Base-by-base conservation (phyloP, 1,140 invertebrate genomes). In the Ips typographus region DNA sequence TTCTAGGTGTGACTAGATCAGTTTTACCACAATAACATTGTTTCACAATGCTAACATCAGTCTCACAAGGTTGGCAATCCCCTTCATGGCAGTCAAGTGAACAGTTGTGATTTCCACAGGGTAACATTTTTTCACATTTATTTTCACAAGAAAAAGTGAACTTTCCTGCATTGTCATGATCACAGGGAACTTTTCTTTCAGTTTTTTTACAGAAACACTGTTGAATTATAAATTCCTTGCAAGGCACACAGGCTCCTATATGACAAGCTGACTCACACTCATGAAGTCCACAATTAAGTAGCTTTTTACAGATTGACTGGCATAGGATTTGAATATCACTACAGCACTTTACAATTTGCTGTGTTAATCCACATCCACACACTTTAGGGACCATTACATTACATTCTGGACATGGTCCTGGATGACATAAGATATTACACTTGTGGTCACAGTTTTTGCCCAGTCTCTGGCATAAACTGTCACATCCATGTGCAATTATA, bases 371-470 rank as follows among this genome's bases (percentile, higher is more conserved):
- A 76, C 93, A 95, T 2, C 88, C 90, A 76, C 93, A 95, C 68
- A 85, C 78, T 53, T 88, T 87, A 40, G 73, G 76, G 56, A 88
- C 83, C 74, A 85, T 85, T 7, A 83, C 79, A 41, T 78, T 78
- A 79, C 94, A 96, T 1, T 91, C 88, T 4, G 95, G 94, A 79
- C 92, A 94, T 0, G 91, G 89, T 0, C 91, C 96, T 1, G 96
- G 95, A 81, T 99, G 96, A 79, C 96, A 98, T 0, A 94, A 82
- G 67, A 95, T 79, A 2, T 87, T 93, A 80, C 96, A 98, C 1
- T 87, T 88, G 80, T 98, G 95, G 1, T 85, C 82, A 79, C 95
- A 98, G 70, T 80, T 81, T 5, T 86, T 79, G 55, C 87, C 83
- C 4, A 79, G 77, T 38, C 89, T 87, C 37, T 87, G 87, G 77